These are phyloP conservation scores for Melinaea marsaeus DNA, from an alignment of 2,888 invertebrate species.

Conservation along the genomic window DNA sequence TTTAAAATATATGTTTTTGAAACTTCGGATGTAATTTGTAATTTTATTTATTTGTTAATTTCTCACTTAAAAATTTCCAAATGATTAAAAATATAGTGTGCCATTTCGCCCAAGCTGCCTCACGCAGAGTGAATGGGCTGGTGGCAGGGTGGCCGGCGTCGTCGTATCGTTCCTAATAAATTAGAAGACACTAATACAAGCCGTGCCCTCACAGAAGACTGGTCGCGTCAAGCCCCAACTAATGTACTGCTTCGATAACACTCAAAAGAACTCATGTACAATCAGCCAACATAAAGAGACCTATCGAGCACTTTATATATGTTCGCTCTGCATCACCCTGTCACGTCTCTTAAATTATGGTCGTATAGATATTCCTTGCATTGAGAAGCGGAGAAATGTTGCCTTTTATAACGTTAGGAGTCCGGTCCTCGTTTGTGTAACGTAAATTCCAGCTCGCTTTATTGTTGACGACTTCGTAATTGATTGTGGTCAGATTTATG, in stretches of 20 bases:
- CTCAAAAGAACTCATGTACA: slow-evolving; percentile 68
- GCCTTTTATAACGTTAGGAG: slow-evolving; percentile 65
- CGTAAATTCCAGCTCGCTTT: slow-evolving; percentile 65
- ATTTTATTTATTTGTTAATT: too few relatives aligned
- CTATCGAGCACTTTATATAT: slow-evolving; percentile 29
- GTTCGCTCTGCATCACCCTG: slow-evolving; percentile 29
- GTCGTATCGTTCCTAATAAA: slow-evolving; percentile 75
- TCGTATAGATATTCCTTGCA: slow-evolving; percentile 47
- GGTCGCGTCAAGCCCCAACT: slow-evolving; percentile 71
- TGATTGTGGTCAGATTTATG: slow-evolving; percentile 60
- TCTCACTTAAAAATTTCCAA: neutral
- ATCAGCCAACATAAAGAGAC: slow-evolving; percentile 43
- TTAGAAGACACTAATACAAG: slow-evolving; percentile 76
- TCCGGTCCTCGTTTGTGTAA: slow-evolving; percentile 60
- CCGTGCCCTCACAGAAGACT: slow-evolving; percentile 74
- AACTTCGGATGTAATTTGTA: too few relatives aligned
- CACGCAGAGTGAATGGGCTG: slow-evolving; percentile 68
- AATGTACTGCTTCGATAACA: slow-evolving; percentile 74
- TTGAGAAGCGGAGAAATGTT: slow-evolving; percentile 57
- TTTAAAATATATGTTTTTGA: too few relatives aligned
- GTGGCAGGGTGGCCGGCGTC: slow-evolving; percentile 75
- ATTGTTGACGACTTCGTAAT: slow-evolving; percentile 61
- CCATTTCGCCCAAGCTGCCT: slow-evolving; percentile 43
- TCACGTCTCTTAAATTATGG: slow-evolving; percentile 33
- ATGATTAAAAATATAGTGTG: neutral